These are phyloP conservation scores for Galbula dea DNA, from an alignment of 2,113 vertebrate genomes.

Conservation along the genomic window DNA sequence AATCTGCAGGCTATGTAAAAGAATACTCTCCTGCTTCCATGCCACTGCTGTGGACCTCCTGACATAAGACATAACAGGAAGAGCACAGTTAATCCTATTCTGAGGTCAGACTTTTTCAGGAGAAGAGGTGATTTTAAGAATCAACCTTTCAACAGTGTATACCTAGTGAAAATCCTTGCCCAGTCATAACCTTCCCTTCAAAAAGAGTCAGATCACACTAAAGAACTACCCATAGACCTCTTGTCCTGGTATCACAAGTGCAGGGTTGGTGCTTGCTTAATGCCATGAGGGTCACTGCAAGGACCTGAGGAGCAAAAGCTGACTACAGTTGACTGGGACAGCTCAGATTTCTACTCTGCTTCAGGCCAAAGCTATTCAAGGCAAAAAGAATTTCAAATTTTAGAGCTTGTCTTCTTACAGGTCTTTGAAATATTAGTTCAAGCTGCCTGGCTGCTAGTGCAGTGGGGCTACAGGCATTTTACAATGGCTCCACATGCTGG, in stretches of 20 bases:
- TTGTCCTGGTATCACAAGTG: background rate
- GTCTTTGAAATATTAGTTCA: background rate
- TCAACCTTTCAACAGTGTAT: background rate
- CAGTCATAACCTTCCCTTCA: background rate
- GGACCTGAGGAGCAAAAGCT: background rate
- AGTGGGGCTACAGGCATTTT: background rate
- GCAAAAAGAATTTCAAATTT: background rate
- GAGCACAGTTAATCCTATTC: background rate
- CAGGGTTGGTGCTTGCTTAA: background rate
- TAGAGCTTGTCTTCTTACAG: background rate
- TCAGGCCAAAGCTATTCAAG: background rate
- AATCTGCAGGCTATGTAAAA: background rate
- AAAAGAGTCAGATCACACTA: background rate
- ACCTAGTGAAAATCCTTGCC: background rate
- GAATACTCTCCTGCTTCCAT: background rate
- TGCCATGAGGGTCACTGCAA: background rate
- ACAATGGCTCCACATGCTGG: background rate
- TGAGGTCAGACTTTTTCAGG: background rate
- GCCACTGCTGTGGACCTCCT: background rate
- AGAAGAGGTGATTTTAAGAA: background rate
- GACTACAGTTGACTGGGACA: background rate
- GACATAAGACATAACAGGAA: background rate
- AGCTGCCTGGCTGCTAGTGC: background rate
- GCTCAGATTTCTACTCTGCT: background rate
- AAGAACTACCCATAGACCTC: background rate